A percentile compares a stretch with the other conserved stretches of the same genome.
Evolutionary conservation across 2,113 vertebrate species (phyloP).

Genomic region (Panthera uncia): DNA sequence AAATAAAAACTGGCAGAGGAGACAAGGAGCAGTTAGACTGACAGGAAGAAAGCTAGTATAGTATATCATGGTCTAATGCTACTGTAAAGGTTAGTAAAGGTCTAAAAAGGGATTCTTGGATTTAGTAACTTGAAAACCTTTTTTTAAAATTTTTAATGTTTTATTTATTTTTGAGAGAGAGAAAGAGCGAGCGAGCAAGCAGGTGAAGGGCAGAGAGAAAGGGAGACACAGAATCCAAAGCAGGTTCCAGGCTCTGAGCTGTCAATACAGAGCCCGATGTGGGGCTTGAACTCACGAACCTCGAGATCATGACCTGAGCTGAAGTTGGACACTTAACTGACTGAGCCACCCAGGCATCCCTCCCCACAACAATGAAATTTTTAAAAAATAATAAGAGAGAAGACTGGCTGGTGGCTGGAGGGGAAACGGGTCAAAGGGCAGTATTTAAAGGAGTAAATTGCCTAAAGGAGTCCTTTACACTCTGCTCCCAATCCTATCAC

Average conservation of each 20-base stretch:
- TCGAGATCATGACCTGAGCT: too few species aligned
- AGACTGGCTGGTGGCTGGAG: neutral
- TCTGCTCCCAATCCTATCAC: neutral
- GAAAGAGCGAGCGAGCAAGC: too few species aligned
- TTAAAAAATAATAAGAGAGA: neutral
- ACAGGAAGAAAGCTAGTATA: neutral
- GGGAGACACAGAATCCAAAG: too few species aligned
- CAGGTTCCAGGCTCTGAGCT: too few species aligned
- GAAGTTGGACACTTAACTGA: too few species aligned
- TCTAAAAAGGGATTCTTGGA: neutral
- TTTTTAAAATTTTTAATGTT: too few species aligned
- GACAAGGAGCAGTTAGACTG: neutral
- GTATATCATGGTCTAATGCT: neutral
- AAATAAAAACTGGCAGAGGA: neutral
- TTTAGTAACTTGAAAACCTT: neutral
- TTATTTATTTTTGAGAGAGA: too few species aligned
- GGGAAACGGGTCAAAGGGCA: neutral
- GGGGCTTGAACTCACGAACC: too few species aligned
- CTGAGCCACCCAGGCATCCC: too few species aligned
- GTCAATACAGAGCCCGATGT: too few species aligned
- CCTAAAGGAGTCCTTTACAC: neutral
- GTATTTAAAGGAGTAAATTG: neutral
- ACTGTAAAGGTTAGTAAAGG: neutral
- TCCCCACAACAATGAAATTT: neutral
- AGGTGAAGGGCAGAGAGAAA: too few species aligned